Percentiles rank a stretch among this genome's conserved stretches.
phyloP scores from a whole-genome alignment of 2,113 vertebrate genomes.

The Chelonoidis abingdonii region DNA sequence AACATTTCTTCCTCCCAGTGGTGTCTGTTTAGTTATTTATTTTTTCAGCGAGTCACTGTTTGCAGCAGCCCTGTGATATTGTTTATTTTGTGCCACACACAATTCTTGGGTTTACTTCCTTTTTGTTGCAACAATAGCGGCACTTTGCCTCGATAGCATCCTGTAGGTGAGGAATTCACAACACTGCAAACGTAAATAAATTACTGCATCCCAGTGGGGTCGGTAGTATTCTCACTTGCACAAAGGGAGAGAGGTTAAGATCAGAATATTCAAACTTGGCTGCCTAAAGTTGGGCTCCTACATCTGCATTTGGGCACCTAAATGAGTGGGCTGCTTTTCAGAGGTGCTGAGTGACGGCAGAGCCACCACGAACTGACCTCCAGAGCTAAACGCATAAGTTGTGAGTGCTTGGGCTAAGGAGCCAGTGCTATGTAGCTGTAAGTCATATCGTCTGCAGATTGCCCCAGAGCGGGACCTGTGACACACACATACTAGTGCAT shows the following conservation, averaged over 20 bases:
- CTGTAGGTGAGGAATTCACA: not conserved
- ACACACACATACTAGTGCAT: not conserved
- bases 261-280: not conserved
- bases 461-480: not conserved
- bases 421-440: not conserved
- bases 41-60: conserved; percentile 32
- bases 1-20: not conserved
- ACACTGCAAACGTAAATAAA: not conserved
- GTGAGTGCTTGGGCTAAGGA: not conserved
- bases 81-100: not conserved
- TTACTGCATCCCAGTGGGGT: not conserved
- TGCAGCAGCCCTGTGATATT: not conserved
- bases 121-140: not conserved
- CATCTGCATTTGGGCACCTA: not conserved
- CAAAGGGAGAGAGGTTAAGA: not conserved
- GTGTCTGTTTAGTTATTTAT: not conserved
- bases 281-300: not conserved
- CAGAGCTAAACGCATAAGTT: not conserved
- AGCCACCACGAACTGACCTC: not conserved
- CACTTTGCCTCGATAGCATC: not conserved
- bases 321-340: not conserved
- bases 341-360: too few species aligned
- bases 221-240: not conserved
- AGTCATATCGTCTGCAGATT: not conserved
- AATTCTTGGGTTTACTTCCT: not conserved